Conservation (phyloP, 1,140 invertebrate genomes). For the Pristionchus pacificus region DNA sequence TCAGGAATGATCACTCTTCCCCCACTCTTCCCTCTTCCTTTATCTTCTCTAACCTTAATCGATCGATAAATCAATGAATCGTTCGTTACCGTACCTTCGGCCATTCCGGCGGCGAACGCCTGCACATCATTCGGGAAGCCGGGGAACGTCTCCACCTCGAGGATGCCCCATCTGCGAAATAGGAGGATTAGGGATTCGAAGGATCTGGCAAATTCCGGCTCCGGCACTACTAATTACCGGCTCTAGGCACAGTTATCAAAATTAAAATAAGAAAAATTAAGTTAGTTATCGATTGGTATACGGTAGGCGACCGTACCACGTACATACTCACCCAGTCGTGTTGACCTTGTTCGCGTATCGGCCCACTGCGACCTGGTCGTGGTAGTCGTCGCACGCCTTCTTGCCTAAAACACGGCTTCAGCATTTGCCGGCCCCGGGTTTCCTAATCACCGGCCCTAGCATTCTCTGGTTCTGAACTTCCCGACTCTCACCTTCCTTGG, state of each 20-base stretch:
- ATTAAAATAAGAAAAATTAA: background rate
- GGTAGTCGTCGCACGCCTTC: slow-evolving; percentile 13
- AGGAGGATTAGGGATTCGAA: background rate
- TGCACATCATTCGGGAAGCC: slow-evolving; percentile 44
- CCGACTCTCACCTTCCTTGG: slow-evolving; percentile 3
- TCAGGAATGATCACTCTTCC: no score
- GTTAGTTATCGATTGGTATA: background rate
- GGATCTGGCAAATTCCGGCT: no score
- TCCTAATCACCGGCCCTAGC: background rate
- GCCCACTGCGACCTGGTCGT: slow-evolving; percentile 40
- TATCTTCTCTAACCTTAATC: no score
- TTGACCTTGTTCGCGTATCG: slow-evolving; percentile 51
- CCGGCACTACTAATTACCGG: slow-evolving; percentile 5
- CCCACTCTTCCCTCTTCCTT: no score
- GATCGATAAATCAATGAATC: no score
- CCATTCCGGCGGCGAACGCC: slow-evolving; percentile 54
- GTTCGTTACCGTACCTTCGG: slow-evolving; percentile 44
- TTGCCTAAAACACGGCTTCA: slow-evolving; percentile 16
- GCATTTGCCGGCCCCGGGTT: background rate
- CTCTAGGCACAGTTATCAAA: background rate
- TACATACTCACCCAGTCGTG: slow-evolving; percentile 40
- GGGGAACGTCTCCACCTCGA: slow-evolving; percentile 53
- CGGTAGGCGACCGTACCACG: no score
- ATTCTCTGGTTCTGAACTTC: background rate
- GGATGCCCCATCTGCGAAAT: slow-evolving; percentile 46